Conservation (phyloP, 1,140 invertebrate genomes). For the Leptoteleia sp. region DNA sequence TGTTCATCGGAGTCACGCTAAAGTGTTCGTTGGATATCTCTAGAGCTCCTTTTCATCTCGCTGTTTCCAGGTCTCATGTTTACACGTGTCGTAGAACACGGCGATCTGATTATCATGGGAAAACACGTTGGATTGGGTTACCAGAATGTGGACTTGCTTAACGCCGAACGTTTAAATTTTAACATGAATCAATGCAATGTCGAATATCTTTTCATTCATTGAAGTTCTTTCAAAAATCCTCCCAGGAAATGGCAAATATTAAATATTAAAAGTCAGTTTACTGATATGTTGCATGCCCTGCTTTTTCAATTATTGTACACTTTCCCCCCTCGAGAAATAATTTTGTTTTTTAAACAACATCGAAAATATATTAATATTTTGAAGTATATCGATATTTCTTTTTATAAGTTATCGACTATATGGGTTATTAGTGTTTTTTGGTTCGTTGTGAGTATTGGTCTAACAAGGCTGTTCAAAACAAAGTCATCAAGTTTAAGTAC, state of each 20-base stretch:
- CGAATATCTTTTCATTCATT: constrained; percentile 48
- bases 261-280: no score
- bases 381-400: no score
- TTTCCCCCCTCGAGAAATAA: no score
- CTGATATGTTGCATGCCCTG: no score
- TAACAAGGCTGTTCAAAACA: constrained; percentile 24
- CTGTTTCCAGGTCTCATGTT: constrained; percentile 50
- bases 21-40: constrained; percentile 57
- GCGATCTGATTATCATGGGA: constrained; percentile 59
- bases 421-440: no score
- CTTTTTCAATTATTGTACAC: no score
- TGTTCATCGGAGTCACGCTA: constrained; percentile 38
- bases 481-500: constrained; percentile 52
- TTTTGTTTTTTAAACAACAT: no score
- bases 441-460: not conserved
- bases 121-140: constrained; percentile 62
- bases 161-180: constrained; percentile 18
- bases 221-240: constrained; percentile 33
- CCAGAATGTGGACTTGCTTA: constrained; percentile 47
- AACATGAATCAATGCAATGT: constrained; percentile 28
- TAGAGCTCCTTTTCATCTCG: constrained; percentile 51
- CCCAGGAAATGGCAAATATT: constrained; percentile 24
- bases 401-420: no score
- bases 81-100: constrained; percentile 62
- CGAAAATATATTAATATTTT: no score